Evolutionary conservation across 1,140 invertebrate genomes (phyloP).

Genomic region (Nixonia krombeini): DNA sequence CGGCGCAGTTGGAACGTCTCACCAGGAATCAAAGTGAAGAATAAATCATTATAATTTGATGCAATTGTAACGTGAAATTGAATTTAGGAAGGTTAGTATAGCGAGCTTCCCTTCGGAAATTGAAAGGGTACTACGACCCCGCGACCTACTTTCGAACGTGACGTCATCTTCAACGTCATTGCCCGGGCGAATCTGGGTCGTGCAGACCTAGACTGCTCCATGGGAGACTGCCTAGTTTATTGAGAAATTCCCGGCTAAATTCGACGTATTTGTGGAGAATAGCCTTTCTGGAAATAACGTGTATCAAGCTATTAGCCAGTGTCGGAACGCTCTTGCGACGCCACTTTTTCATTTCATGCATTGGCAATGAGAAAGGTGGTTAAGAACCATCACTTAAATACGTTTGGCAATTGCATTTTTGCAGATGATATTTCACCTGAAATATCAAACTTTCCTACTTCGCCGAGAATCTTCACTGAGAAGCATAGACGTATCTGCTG

Average conservation of each 20-base stretch:
- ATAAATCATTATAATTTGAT: background rate
- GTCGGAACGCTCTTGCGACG: too few species aligned
- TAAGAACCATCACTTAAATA: too few species aligned
- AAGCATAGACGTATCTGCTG: too few species aligned
- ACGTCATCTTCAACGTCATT: slow-evolving; percentile 58
- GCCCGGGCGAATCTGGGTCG: slow-evolving; percentile 57
- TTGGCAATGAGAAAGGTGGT: too few species aligned
- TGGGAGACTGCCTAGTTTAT: slow-evolving; percentile 45
- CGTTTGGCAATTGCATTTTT: too few species aligned
- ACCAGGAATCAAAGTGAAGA: too few species aligned
- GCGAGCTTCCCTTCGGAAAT: slow-evolving; percentile 28
- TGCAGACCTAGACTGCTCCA: slow-evolving; percentile 40
- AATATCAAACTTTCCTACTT: too few species aligned
- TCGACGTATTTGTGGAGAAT: slow-evolving; percentile 23
- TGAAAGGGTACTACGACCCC: slow-evolving; percentile 46
- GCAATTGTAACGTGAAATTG: background rate
- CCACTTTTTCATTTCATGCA: too few species aligned
- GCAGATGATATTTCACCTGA: too few species aligned
- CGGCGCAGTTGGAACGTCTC: too few species aligned
- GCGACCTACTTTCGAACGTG: slow-evolving; percentile 52
- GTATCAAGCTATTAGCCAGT: slow-evolving; percentile 4
- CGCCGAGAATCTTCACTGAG: too few species aligned
- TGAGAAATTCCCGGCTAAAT: slow-evolving; percentile 45
- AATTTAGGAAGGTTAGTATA: background rate
- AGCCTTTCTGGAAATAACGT: slow-evolving; percentile 23